phyloP scores from a whole-genome alignment of 2,888 invertebrate species.

The Sesia apiformis region DNA sequence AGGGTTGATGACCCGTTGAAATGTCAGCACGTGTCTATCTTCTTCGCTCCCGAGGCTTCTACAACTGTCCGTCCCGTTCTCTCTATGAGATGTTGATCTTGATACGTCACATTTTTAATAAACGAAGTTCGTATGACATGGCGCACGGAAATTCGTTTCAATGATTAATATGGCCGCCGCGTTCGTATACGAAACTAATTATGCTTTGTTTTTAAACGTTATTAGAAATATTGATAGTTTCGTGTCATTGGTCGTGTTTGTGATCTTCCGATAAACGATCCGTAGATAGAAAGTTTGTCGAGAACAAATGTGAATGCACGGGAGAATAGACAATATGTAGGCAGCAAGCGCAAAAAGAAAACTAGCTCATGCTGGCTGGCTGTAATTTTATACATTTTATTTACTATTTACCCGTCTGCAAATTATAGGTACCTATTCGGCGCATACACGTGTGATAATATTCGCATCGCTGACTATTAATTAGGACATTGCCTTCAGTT shows the following conservation, averaged over 20 bases:
- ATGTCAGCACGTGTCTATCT: conserved; percentile 63
- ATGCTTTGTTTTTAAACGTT: conserved; percentile 70
- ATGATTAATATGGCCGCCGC: conserved; percentile 70
- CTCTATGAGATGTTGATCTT: conserved; percentile 70
- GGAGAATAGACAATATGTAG: conserved; percentile 42
- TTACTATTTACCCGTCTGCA: conserved; percentile 8
- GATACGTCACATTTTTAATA: conserved; percentile 75
- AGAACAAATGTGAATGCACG: conserved; percentile 53
- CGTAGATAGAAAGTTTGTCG: conserved; percentile 60
- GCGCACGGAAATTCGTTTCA: conserved; percentile 70
- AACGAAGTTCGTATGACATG: conserved; percentile 72
- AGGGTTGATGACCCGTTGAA: conserved; percentile 74
- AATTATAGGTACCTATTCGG: neutral
- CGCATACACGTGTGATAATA: conserved; percentile 23
- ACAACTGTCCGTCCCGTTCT: conserved; percentile 45
- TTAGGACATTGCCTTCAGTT: conserved; percentile 31
- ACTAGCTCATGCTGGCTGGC: conserved; percentile 13
- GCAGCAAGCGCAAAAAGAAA: conserved; percentile 41
- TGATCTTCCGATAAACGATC: conserved; percentile 64
- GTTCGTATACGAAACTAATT: conserved; percentile 59
- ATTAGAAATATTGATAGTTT: conserved; percentile 74
- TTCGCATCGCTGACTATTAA: conserved; percentile 43
- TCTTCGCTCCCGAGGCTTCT: conserved; percentile 34
- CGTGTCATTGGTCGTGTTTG: conserved; percentile 69
- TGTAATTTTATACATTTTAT: conserved; percentile 11